A percentile compares a stretch with the other conserved stretches of the same genome.
Evolutionary conservation across 1,140 invertebrate genomes (phyloP).

Genomic region (Drosophila subpulchrella): DNA sequence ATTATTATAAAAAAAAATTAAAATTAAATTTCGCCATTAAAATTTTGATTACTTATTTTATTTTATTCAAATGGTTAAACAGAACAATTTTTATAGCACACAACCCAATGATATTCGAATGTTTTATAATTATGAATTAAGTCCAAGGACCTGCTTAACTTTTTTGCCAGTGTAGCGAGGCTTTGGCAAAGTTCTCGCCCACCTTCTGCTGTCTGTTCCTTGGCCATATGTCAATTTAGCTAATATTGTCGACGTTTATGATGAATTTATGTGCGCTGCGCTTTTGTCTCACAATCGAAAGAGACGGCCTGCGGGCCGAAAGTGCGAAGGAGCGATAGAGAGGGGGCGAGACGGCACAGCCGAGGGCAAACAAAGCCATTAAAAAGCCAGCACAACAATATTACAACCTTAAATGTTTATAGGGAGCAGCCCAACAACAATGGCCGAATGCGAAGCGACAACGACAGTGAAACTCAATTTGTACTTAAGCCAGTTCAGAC

Average conservation of each 20-base stretch:
- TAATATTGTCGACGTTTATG: constrained; percentile 74
- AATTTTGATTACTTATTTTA: too few relatives aligned
- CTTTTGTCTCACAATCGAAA: constrained; percentile 44
- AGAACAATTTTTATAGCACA: too few relatives aligned
- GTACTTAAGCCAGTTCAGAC: constrained; percentile 62
- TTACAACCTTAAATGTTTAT: constrained; percentile 66
- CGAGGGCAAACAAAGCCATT: constrained; percentile 64
- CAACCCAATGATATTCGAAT: too few relatives aligned
- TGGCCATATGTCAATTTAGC: constrained; percentile 72
- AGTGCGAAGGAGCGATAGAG: background rate
- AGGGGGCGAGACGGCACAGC: constrained; percentile 10
- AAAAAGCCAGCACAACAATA: constrained; percentile 64
- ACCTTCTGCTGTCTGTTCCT: constrained; percentile 16
- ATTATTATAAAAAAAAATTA: too few relatives aligned
- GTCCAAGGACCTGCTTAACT: too few relatives aligned
- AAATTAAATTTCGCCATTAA: too few relatives aligned
- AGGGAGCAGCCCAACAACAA: constrained; percentile 16
- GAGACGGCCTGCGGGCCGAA: background rate
- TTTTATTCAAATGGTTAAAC: too few relatives aligned
- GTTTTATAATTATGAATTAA: too few relatives aligned
- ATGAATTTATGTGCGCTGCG: constrained; percentile 70
- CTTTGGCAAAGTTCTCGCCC: constrained; percentile 27
- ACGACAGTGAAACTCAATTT: constrained; percentile 69
- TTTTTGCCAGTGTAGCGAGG: constrained; percentile 4
- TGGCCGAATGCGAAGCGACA: constrained; percentile 17